phyloP scores from a whole-genome alignment of 2,888 invertebrate species.

The Eristalis pertinax region DNA sequence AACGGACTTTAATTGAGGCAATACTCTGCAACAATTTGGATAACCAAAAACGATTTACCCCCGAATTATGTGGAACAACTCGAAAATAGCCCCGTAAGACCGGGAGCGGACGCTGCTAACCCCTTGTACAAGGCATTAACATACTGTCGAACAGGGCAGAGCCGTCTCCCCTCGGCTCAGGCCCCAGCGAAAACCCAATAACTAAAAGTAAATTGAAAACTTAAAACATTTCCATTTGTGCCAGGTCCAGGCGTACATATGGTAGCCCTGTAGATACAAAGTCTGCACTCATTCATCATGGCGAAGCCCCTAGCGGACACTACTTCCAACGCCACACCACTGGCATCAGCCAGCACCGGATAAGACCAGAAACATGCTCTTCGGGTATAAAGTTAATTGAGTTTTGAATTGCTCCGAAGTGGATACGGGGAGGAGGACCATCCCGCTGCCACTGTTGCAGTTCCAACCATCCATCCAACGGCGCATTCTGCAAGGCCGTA shows the following conservation, averaged over 20 bases:
- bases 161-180: no score
- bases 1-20: constrained; percentile 53
- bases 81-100: constrained; percentile 20
- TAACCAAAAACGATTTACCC: constrained; percentile 48
- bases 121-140: constrained; percentile 48
- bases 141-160: constrained; percentile 51
- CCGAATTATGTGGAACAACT: constrained; percentile 21
- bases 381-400: constrained; percentile 72
- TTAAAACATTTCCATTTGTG: constrained; percentile 54
- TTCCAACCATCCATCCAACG: constrained; percentile 24
- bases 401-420: constrained; percentile 69
- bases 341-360: constrained; percentile 28
- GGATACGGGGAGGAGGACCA: not conserved
- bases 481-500: not conserved
- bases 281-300: constrained; percentile 60
- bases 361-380: constrained; percentile 66
- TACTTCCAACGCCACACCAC: constrained; percentile 7
- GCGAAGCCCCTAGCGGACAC: constrained; percentile 47
- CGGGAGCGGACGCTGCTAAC: not conserved
- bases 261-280: not conserved
- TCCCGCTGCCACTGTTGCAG: constrained; percentile 34
- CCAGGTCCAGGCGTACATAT: not conserved
- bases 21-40: constrained; percentile 47
- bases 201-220: constrained; percentile 70
- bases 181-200: constrained; percentile 44